A percentile compares a stretch with the other conserved stretches of the same genome.
Evolutionary conservation across 2,797 vertebrate species (phyloP).

Genomic region (Micropoecilia bifurca): DNA sequence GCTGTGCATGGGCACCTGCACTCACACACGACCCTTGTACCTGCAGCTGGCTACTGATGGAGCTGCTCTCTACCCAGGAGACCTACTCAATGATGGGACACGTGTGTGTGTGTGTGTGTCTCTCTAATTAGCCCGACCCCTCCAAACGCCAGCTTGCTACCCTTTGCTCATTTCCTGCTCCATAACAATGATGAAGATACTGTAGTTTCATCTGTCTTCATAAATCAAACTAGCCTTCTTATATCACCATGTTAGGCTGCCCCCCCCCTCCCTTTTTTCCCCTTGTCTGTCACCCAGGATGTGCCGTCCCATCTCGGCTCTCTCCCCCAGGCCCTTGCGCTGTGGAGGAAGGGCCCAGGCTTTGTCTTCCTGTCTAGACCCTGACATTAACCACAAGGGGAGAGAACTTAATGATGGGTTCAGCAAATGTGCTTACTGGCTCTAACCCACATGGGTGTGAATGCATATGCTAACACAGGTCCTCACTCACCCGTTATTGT

Average conservation of each 20-base stretch:
- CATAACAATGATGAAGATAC: conserved; percentile 56
- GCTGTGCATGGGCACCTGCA: conserved; percentile 73
- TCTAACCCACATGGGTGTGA: conserved; percentile 44
- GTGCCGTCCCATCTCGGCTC: conserved; percentile 37
- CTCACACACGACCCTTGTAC: conserved; percentile 55
- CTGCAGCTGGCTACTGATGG: conserved; percentile 82
- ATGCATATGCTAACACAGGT: conserved; percentile 4
- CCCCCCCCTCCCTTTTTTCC: conserved; percentile 9
- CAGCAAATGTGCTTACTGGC: conserved; percentile 66
- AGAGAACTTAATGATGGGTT: conserved; percentile 78
- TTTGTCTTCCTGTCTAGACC: conserved; percentile 74
- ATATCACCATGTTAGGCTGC: conserved; percentile 10
- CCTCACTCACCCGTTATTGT: conserved; percentile 20
- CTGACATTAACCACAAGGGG: conserved; percentile 70
- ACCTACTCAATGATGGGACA: conserved; percentile 67
- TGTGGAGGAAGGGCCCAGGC: conserved; percentile 66
- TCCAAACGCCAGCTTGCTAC: conserved; percentile 65
- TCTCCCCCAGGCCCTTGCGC: conserved; percentile 63
- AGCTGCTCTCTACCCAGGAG: conserved; percentile 69
- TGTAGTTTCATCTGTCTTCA: conserved; percentile 51
- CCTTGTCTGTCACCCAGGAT: conserved; percentile 61
- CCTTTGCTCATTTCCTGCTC: conserved; percentile 36
- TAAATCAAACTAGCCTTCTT: conserved; percentile 33
- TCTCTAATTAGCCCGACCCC: conserved; percentile 77
- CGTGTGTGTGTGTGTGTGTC: conserved; percentile 53